These are phyloP conservation scores for Tursiops truncatus DNA, from an alignment of 2,113 vertebrate genomes.

Conservation along the genomic window DNA sequence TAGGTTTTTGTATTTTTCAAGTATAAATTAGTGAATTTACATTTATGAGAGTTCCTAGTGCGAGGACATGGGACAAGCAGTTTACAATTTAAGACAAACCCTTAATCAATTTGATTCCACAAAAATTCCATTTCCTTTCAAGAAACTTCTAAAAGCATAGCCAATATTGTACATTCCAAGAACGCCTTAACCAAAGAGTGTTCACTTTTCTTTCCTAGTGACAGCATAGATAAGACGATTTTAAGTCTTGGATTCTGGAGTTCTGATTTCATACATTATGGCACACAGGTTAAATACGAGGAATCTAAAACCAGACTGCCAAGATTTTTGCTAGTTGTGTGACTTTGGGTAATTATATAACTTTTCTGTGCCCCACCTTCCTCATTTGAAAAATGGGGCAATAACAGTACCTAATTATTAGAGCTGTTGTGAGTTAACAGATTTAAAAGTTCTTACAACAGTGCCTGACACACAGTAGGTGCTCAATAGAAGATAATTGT, in stretches of 20 bases:
- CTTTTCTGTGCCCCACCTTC: neutral
- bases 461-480: neutral
- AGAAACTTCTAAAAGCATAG: conserved; percentile 44
- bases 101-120: neutral
- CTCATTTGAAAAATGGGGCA: neutral
- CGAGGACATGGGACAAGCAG: neutral
- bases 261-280: neutral
- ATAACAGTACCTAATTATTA: neutral
- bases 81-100: conserved; percentile 33
- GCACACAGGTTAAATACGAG: neutral
- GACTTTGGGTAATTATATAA: neutral
- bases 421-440: neutral
- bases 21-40: neutral
- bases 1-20: neutral
- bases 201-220: neutral
- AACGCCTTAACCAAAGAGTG: neutral
- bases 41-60: neutral
- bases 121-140: neutral
- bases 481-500: neutral
- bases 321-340: neutral
- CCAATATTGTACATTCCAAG: neutral
- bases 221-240: neutral
- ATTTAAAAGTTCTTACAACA: neutral
- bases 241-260: neutral
- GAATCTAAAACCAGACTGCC: neutral